These are phyloP conservation scores for Lophius americanus DNA, from an alignment of 2,797 vertebrate species.

Conservation along the genomic window DNA sequence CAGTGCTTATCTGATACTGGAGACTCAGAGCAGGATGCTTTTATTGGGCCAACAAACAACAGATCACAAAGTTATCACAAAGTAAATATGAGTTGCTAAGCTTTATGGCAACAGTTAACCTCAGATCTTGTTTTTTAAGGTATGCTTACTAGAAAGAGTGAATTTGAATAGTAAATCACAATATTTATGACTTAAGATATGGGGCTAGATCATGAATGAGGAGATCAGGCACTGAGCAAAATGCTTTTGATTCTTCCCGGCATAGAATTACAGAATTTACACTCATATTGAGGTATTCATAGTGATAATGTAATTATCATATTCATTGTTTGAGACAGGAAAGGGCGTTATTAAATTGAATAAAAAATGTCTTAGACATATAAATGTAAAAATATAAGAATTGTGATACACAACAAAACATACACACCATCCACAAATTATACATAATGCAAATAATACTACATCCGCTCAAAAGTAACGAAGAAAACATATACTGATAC, in stretches of 20 bases:
- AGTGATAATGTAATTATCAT: too few species aligned
- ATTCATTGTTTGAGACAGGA: background rate
- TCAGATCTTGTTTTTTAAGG: background rate
- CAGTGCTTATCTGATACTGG: slow-evolving; percentile 55
- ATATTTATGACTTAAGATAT: background rate
- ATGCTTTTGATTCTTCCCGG: too few species aligned
- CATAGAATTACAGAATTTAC: too few species aligned
- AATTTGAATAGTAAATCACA: slow-evolving; percentile 13
- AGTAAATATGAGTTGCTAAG: slow-evolving; percentile 10
- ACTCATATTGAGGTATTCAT: too few species aligned
- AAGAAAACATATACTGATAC: too few species aligned
- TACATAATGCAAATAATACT: too few species aligned
- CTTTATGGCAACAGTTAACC: slow-evolving; percentile 7
- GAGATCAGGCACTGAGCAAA: too few species aligned
- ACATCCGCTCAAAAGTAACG: too few species aligned
- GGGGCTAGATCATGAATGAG: too few species aligned
- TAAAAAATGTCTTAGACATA: background rate
- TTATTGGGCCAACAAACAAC: slow-evolving; percentile 44
- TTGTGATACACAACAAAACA: too few species aligned
- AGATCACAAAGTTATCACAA: slow-evolving; percentile 15
- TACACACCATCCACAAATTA: too few species aligned
- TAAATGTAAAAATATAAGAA: background rate
- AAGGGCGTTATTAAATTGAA: background rate
- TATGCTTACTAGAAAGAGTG: background rate
- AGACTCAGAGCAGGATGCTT: slow-evolving; percentile 42